Evolutionary conservation across 2,797 vertebrate species (phyloP).

Genomic region (Champsocephalus esox): DNA sequence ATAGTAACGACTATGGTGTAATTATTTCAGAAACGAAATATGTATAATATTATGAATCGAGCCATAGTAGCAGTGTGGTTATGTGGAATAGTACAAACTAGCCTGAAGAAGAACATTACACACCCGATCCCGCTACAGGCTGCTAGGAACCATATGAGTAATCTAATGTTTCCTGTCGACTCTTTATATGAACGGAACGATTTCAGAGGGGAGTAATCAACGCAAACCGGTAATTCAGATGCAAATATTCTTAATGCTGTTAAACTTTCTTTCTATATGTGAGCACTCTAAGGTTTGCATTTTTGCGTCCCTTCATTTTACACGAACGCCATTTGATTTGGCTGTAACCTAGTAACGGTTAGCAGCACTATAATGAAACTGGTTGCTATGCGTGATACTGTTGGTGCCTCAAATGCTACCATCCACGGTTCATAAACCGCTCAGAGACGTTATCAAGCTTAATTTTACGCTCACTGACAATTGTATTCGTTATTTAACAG

Average conservation of each 20-base stretch:
- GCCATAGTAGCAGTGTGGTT: too few relatives aligned
- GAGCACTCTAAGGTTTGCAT: too few relatives aligned
- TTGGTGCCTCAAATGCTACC: slow-evolving; percentile 28
- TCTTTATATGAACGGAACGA: slow-evolving; percentile 1
- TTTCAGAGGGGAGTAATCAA: neutral
- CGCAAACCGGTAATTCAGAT: slow-evolving; percentile 2
- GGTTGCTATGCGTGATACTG: neutral
- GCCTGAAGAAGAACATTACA: too few relatives aligned
- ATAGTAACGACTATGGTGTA: too few relatives aligned
- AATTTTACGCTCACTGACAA: neutral
- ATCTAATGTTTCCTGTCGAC: slow-evolving; percentile 37
- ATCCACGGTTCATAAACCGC: neutral
- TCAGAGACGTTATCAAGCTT: fast-evolving
- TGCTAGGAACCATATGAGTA: slow-evolving; percentile 44
- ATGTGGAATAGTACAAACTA: too few relatives aligned
- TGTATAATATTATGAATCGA: too few relatives aligned
- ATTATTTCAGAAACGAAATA: too few relatives aligned
- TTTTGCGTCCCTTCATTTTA: fast-evolving
- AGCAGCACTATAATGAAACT: neutral
- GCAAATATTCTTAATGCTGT: neutral
- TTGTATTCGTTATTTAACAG: neutral
- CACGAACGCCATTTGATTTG: neutral
- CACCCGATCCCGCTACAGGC: too few relatives aligned
- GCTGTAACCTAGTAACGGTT: fast-evolving
- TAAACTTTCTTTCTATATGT: neutral